Evolutionary conservation across 2,888 invertebrate genomes (phyloP), one percentile per base, ranked within the genome.

Genomic region (Spilosoma lubricipeda): DNA sequence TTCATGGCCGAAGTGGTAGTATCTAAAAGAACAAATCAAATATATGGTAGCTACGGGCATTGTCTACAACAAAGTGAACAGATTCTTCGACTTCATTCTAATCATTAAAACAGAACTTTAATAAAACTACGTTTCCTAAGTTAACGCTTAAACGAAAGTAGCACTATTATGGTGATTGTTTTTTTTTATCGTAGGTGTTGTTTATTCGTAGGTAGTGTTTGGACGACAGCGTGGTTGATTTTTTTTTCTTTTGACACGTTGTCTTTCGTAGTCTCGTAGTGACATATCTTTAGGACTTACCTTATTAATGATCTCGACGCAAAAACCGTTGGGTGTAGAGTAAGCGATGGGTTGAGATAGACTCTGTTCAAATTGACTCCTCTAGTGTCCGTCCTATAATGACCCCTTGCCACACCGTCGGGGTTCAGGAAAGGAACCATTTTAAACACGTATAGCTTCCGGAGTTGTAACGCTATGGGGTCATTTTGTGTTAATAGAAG

Each of bases 351-450:
- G 91, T 97, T 97, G 77, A 98, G 94, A 92, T 99, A 99, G 67
- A 98, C 97, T 85, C 99, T 96, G 93, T 99, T 99, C 39, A 99
- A 94, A 93, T 99, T 99, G 39, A 98, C 97, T 9, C 99, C 99
- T 72, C 97, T 95, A 0, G 98, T 98, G 92, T 99, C 99, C 5
- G 98, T 98, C 74, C 98, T 94, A 89, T 98, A 98, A 90, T 98
- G 98, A 0, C 99, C 99, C 73, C 97, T 95, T 15, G 97, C 97
- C 2, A 99, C 99, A 2, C 99, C 99, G 88, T 99, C 99, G 0
- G 99, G 99, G 94, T 99, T 99, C 79, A 99, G 93, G 95, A 99
- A 98, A 0, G 99, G 99, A 81, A 99, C 97, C 90, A 99, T 94
- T 93, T 99, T 99, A 95, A 99, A 99, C 81, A 99, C 98, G 90